These are phyloP conservation scores for Drosophila infuscata DNA, from an alignment of 2,888 invertebrate genomes.

Conservation along the genomic window DNA sequence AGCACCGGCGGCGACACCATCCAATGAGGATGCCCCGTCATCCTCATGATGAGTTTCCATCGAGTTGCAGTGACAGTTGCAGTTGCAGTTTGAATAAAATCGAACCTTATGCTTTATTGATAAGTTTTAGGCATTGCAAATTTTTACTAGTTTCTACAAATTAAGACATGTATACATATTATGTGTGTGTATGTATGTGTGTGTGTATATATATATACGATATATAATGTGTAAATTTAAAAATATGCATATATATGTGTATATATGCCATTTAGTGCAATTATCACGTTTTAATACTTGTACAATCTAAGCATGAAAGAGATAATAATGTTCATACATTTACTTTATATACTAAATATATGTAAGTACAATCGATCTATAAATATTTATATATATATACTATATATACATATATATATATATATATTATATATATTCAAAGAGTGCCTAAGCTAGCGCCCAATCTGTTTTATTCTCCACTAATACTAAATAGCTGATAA, in stretches of 20 bases:
- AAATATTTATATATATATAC: constrained; percentile 20
- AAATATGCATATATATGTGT: constrained; percentile 58
- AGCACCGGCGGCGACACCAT: constrained; percentile 8
- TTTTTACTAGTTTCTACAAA: constrained; percentile 42
- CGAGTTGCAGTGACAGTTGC: not conserved
- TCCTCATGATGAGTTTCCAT: constrained; percentile 51
- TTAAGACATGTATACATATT: constrained; percentile 51
- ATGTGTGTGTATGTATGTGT: constrained; percentile 35
- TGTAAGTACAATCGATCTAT: constrained; percentile 62
- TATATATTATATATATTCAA: constrained; percentile 37
- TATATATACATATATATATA: constrained; percentile 9
- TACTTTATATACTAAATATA: constrained; percentile 40
- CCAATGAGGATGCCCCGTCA: constrained; percentile 8
- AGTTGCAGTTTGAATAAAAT: constrained; percentile 21
- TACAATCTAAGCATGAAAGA: constrained; percentile 68
- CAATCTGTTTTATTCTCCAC: constrained; percentile 43
- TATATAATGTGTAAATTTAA: constrained; percentile 52
- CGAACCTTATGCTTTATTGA: constrained; percentile 65
- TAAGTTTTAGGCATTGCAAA: constrained; percentile 49
- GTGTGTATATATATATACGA: constrained; percentile 35
- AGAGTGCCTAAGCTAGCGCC: constrained; percentile 47
- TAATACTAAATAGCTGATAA: constrained; percentile 40
- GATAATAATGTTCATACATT: constrained; percentile 54
- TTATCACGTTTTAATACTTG: constrained; percentile 81
- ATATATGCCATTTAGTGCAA: constrained; percentile 63